Percentiles rank a stretch among this genome's conserved stretches.
Evolutionary conservation across 2,113 vertebrate genomes (phyloP).

Genomic region (Nothoprocta perdicaria): DNA sequence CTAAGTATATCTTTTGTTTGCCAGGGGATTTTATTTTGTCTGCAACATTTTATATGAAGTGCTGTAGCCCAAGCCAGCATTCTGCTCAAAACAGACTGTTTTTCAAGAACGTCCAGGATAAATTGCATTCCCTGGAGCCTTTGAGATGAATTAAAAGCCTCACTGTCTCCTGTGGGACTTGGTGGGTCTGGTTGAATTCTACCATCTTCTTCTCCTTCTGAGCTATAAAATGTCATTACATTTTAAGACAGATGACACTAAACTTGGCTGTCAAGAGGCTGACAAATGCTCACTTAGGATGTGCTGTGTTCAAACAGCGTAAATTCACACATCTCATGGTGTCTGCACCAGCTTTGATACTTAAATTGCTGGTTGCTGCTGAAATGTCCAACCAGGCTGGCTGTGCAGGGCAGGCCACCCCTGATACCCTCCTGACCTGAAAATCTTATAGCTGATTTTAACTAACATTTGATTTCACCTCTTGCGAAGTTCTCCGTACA

Average conservation of each 20-base stretch:
- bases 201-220: background rate
- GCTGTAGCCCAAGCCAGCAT: background rate
- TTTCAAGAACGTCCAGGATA: background rate
- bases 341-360: background rate
- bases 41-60: background rate
- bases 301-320: background rate
- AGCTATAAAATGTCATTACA: fast-evolving
- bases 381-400: background rate
- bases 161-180: fast-evolving
- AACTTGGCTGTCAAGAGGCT: background rate
- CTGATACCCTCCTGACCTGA: background rate
- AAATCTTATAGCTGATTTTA: background rate
- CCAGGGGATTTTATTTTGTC: background rate
- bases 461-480: background rate
- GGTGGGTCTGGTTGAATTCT: background rate
- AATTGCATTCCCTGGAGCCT: background rate
- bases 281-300: background rate
- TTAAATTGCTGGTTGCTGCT: background rate
- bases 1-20: background rate
- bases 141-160: background rate
- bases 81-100: background rate
- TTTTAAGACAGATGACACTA: background rate
- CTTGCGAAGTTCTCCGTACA: fast-evolving
- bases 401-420: background rate
- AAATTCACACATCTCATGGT: background rate